Percentiles rank a stretch among this genome's conserved stretches.
These are phyloP conservation scores for Darevskia mixta DNA, from an alignment of 2,797 vertebrate genomes.

Conservation along the genomic window DNA sequence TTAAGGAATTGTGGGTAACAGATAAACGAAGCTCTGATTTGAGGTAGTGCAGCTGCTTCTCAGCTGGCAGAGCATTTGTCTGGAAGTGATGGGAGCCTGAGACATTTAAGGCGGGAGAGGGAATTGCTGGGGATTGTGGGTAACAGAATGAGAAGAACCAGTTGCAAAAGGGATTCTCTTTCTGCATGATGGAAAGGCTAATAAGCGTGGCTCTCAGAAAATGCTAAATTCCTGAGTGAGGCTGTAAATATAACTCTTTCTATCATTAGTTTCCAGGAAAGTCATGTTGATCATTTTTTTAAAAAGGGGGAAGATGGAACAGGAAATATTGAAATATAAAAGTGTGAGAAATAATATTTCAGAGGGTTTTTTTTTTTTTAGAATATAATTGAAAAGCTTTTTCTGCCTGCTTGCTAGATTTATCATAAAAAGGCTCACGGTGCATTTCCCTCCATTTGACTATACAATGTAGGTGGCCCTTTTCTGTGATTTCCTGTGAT, in stretches of 20 bases:
- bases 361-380: background rate
- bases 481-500: conserved; percentile 18
- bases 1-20: conserved; percentile 64
- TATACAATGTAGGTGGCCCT: background rate
- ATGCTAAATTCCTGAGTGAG: background rate
- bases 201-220: conserved; percentile 35
- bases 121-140: conserved; percentile 14
- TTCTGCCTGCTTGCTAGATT: conserved; percentile 32
- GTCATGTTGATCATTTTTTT: background rate
- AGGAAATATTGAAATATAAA: background rate
- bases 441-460: background rate
- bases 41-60: conserved; percentile 49
- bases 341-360: background rate
- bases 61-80: conserved; percentile 44
- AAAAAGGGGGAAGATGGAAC: background rate
- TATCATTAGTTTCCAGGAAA: conserved; percentile 1
- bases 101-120: conserved; percentile 46
- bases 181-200: background rate
- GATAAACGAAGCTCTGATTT: conserved; percentile 63
- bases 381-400: background rate
- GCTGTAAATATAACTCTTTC: conserved; percentile 12
- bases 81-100: conserved; percentile 1
- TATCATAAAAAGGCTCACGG: background rate
- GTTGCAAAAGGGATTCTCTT: conserved; percentile 39
- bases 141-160: conserved; percentile 36